Evolutionary conservation across 2,888 invertebrate species (phyloP), one percentile per base, ranked within the genome.

Genomic region (Aporophyla lueneburgensis): DNA sequence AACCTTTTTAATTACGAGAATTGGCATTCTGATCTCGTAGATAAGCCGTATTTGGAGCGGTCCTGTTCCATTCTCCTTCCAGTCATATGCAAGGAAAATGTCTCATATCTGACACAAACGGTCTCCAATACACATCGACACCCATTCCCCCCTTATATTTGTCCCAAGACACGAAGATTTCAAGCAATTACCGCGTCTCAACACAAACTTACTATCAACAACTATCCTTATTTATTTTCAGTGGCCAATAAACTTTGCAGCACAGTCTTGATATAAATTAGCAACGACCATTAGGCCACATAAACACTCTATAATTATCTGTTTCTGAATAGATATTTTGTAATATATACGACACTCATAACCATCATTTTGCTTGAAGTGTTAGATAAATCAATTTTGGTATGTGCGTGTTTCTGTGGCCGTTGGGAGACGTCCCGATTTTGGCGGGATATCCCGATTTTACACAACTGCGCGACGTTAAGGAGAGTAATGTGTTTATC

Each of bases 211-310:
- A 40, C n/a, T 75, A 59, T 76, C 76, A 24, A 2, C 53, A 58
- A 46, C 21, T 5, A 24, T 16, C 21, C 14, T 43, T 65, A 76
- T 76, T 74, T 54, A 66, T 76, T 61, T 61, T 46, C 21, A 75
- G 49, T 73, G n/a, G 21, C 24, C 21, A 53, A 75, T 76, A 75
- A 75, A 76, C 61, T 27, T 16, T 14, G 5, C 1, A 46, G 16
- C 33, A 33, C 24, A 33, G 59, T 67, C 43, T 46, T 53, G 21
- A n/a, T 54, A 67, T 76, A 75, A 75, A 75, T 76, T 61, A 76
- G 1, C 43, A 40, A 74, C 5, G 33, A 61, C 54, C 59, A 76
- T 61, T 66, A 67, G 63, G 56, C 9, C 56, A 49, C 59, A 76
- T 68, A 68, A 76, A 67, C 40, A 68, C 19, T 54, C 16, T 27